Base-by-base conservation (phyloP, 2,113 vertebrate species). In the Saguinus midas region DNA sequence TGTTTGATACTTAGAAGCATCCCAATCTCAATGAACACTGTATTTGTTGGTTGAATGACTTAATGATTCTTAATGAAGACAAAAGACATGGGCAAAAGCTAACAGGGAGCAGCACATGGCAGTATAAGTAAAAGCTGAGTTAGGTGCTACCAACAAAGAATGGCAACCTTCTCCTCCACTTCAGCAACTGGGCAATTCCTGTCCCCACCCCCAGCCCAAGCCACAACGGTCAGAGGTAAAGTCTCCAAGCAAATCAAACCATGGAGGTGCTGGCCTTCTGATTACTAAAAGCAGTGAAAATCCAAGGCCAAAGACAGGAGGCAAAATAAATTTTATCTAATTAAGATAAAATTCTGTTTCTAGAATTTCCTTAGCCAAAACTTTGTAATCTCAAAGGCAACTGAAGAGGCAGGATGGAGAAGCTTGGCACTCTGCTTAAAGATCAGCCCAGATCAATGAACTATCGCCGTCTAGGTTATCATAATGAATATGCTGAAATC, bases 71-170 rank as follows among this genome's bases (percentile, higher is more conserved):
- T 35, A 23, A 10, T 84, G 68, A 78, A 35, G 20, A 72, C 58
- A 57, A 7, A 27, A 72, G 20, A 32, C 25, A 17, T 23, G 58
- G 66, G n/a, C 32, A 79, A 76, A 73, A 96, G 40, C 43, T 37
- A 18, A 27, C 2, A 27, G 82, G 75, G 45, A 50, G 64, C 16
- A 78, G 68, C 32, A 43, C 5, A 20, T 14, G 40, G 43, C 32
- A 20, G 1, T 10, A 8, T 2, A 27, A 0, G 9, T 9, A 23
- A 92, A n/a, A 6, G 18, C 20, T 87, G 55, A 86, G 52, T 0
- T 8, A 27, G 76, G 11, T 3, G 8, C 68, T 48, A 37, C 64
- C 13, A 35, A 17, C 17, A 11, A 84, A 55, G 66, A 35, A 50
- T 8, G 43, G 43, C 52, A 37, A 50, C 14, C 12, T 21, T 32